Evolutionary conservation across 2,113 vertebrate species (phyloP), one percentile per base, ranked within the genome.

Genomic region (Anarrhichthys ocellatus): DNA sequence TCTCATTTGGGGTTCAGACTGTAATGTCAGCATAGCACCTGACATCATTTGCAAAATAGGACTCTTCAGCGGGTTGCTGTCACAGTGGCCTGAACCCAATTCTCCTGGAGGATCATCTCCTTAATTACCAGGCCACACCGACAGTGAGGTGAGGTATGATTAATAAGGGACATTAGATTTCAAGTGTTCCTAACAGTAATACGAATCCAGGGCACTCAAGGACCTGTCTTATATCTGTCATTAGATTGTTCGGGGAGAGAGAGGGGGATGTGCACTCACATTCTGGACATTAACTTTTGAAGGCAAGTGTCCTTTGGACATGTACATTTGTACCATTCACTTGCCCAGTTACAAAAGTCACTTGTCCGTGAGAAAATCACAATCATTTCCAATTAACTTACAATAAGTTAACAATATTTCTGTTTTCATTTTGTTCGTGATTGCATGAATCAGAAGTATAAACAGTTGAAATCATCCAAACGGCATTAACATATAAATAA

Each of bases 111-210:
- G 59, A 88, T 75, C 81, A 73, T 80, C 70, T 88, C 59, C 68
- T 77, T 81, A 88, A 93, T 90, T 78, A 90, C 24, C 17, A 4
- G 87, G 87, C 90, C 90, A 82, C 83, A 78, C 73, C 90, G 90
- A 91, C 88, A 85, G 52, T 18, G 52, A 83, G 87, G 85, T 76
- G 67, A 86, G 76, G 29, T 54, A 11, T 91, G 83, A 91, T 91
- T 91, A 87, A 88, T 74, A 77, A 82, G 84, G 56, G 14, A 75
- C 72, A 88, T 81, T 85, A 77, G 64, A 82, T 62, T 74, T 72
- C 40, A 89, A 75, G 73, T 76, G 75, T 85, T 83, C 71, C 76
- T 64, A 77, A 74, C 29, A 69, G 71, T 79, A 83, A 89, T 74
- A 80, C 44, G 61, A 87, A 85, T 79, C 56, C 61, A 76, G 78